Percentiles rank a stretch among this genome's conserved stretches.
Evolutionary conservation across 2,797 vertebrate genomes (phyloP).

Genomic region (Sebastes kiyomatsui): DNA sequence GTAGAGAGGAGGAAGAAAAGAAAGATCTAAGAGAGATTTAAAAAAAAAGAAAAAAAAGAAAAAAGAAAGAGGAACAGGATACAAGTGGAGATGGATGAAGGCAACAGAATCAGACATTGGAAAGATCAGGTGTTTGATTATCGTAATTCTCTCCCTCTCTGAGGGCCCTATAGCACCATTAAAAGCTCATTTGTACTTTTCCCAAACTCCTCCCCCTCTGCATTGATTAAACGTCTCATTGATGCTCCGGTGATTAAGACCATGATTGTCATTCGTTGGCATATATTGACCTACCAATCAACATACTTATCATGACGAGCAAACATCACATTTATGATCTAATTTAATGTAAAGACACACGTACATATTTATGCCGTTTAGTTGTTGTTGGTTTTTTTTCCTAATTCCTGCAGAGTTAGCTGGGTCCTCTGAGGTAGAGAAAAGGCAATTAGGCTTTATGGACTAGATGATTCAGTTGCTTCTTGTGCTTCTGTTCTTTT

Average conservation of each 20-base stretch:
- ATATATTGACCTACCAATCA: slow-evolving; percentile 25
- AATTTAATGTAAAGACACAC: not conserved
- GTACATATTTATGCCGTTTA: not conserved
- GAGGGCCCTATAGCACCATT: slow-evolving; percentile 44
- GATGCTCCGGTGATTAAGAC: slow-evolving; percentile 55
- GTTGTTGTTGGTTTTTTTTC: not conserved
- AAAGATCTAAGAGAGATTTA: slow-evolving; percentile 2
- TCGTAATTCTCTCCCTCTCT: slow-evolving; percentile 23
- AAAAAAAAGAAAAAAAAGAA: not conserved
- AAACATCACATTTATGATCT: not conserved
- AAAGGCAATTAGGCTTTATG: slow-evolving; percentile 11
- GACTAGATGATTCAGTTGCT: not conserved
- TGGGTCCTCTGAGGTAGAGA: not conserved
- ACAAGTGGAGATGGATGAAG: not conserved
- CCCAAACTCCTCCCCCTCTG: slow-evolving; percentile 22
- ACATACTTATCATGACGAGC: not conserved
- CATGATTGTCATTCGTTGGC: slow-evolving; percentile 11
- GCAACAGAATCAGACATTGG: not conserved
- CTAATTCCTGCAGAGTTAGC: not conserved
- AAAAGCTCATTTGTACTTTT: slow-evolving; percentile 69
- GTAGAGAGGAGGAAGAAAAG: not conserved
- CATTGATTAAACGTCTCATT: slow-evolving; percentile 50
- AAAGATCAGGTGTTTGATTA: slow-evolving; percentile 39
- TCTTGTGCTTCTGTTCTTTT: not conserved
- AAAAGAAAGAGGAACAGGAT: not conserved